Conservation (phyloP, 37 sponge, comb jelly and placozoan genomes). For the Ephydatia muelleri region DNA sequence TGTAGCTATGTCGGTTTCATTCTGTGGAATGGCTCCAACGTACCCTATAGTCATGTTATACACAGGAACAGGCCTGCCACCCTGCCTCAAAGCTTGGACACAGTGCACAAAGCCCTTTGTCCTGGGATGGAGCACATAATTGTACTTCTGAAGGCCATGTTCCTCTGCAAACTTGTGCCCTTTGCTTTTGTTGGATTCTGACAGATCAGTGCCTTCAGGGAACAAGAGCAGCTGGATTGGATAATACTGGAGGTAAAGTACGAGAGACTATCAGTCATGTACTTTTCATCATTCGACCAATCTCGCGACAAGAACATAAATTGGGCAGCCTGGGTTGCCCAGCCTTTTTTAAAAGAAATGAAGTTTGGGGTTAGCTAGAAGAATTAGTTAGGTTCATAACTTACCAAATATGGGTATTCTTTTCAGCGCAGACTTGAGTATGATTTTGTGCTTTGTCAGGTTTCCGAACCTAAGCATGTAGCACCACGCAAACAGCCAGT, state of each 20-base stretch:
- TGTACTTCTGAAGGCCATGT: conserved; percentile 63
- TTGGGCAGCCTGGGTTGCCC: conserved; percentile 75
- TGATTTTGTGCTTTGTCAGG: conserved; percentile 57
- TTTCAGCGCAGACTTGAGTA: conserved; percentile 76
- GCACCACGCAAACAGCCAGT: conserved; percentile 92
- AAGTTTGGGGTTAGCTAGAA: not conserved
- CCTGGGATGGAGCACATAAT: conserved; percentile 85
- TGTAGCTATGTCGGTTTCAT: conserved; percentile 56
- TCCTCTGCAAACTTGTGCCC: conserved; percentile 66
- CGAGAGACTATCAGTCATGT: conserved; percentile 26
- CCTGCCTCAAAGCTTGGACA: conserved; percentile 50
- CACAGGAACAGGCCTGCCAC: conserved; percentile 3
- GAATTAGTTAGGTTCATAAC: not conserved
- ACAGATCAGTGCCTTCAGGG: conserved; percentile 94
- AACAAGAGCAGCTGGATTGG: conserved; percentile 88
- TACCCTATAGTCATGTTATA: conserved; percentile 66
- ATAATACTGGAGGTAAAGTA: conserved; percentile 59
- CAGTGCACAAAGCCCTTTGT: conserved; percentile 83
- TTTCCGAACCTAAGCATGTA: conserved; percentile 59
- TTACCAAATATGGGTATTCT: conserved; percentile 78
- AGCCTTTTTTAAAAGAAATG: conserved; percentile 52
- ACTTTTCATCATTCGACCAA: conserved; percentile 77
- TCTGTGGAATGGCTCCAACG: conserved; percentile 62
- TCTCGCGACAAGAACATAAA: conserved; percentile 83
- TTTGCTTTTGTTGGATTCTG: conserved; percentile 51